These are phyloP conservation scores for Borostomias antarcticus DNA, from an alignment of 2,797 vertebrate species.

Conservation along the genomic window DNA sequence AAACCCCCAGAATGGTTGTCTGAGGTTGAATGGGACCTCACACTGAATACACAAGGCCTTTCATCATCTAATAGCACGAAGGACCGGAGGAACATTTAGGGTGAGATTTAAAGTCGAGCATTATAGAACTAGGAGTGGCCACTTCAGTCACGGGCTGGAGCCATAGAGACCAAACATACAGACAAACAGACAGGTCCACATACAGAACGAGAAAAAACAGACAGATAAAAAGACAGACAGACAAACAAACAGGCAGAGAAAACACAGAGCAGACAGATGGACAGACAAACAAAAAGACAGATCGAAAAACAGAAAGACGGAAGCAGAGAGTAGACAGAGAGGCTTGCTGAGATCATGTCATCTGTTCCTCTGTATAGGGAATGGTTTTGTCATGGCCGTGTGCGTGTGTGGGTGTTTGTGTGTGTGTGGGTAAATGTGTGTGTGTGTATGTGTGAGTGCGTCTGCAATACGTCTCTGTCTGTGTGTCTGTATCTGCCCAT, in stretches of 20 bases:
- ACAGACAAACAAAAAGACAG: background rate
- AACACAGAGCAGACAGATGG: background rate
- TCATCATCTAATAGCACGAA: background rate
- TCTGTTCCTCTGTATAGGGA: slow-evolving; percentile 14
- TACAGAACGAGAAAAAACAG: too few species aligned
- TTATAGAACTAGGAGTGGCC: too few species aligned
- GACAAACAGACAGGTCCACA: background rate
- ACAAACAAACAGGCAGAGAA: background rate
- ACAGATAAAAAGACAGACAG: background rate
- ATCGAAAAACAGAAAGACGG: too few species aligned
- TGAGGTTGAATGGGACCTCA: background rate
- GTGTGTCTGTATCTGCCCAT: slow-evolving; percentile 6
- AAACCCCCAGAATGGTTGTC: background rate
- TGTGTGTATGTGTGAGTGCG: too few species aligned
- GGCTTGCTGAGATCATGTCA: slow-evolving; percentile 20
- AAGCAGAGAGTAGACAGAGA: slow-evolving; percentile 4
- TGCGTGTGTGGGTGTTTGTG: too few species aligned
- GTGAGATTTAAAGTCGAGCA: too few species aligned
- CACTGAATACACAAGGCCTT: too few species aligned
- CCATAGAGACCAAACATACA: background rate
- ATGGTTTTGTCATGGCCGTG: slow-evolving; percentile 27
- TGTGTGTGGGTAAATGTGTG: too few species aligned
- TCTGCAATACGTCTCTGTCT: slow-evolving; percentile 19
- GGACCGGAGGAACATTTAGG: too few species aligned
- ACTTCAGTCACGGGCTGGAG: too few species aligned